phyloP scores from a whole-genome alignment of 2,797 vertebrate species.

The Macrochelys suwanniensis region DNA sequence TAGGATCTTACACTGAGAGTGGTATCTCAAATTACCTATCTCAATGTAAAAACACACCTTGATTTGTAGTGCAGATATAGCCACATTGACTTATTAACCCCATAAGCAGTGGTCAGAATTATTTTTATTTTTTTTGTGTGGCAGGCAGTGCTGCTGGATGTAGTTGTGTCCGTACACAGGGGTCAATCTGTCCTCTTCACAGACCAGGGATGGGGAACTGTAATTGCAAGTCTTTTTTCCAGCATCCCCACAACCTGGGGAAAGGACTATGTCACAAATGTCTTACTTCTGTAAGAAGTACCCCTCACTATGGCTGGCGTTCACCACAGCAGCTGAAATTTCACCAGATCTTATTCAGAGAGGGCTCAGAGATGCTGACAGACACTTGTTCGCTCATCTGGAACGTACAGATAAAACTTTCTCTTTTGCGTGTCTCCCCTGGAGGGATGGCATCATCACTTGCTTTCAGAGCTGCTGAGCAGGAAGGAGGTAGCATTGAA shows the following conservation, averaged over 20 bases:
- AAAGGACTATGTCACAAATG: not conserved
- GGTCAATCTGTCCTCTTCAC: not conserved
- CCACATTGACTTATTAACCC: not conserved
- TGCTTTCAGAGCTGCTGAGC: not conserved
- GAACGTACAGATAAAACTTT: accelerated
- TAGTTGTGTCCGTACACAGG: accelerated
- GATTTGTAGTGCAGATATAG: not conserved
- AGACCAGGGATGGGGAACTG: not conserved
- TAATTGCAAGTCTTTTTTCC: not conserved
- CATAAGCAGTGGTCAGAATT: not conserved
- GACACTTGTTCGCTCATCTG: accelerated
- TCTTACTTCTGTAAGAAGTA: not conserved
- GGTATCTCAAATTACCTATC: not conserved
- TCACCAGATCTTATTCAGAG: not conserved
- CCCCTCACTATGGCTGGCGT: not conserved
- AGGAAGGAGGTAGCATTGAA: not conserved
- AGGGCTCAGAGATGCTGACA: accelerated
- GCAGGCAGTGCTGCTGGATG: accelerated
- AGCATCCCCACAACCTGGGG: not conserved
- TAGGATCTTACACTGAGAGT: not conserved
- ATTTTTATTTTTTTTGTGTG: not conserved
- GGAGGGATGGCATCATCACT: not conserved
- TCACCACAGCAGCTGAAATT: not conserved
- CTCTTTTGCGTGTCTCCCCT: not conserved
- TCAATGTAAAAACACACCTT: not conserved